Evolutionary conservation across 2,888 invertebrate genomes (phyloP).

Genomic region (Lochmaea capreae): DNA sequence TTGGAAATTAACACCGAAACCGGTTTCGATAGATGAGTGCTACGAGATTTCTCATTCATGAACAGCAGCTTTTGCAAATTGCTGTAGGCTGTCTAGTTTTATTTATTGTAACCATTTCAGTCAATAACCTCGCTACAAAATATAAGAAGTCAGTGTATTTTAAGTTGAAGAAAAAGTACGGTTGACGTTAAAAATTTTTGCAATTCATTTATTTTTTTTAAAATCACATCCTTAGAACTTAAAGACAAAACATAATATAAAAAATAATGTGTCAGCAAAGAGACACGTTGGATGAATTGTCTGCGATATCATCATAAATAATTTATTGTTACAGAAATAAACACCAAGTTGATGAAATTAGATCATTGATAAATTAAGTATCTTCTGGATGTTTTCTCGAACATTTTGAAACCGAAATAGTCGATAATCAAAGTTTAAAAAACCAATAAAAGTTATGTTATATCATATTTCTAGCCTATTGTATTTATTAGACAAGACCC

Average conservation of each 20-base stretch:
- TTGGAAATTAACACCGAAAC: slow-evolving; percentile 27
- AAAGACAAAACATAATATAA: not conserved
- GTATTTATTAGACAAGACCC: too few relatives aligned
- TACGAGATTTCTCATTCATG: slow-evolving; percentile 27
- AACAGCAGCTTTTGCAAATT: slow-evolving; percentile 22
- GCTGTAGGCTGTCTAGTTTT: slow-evolving; percentile 10
- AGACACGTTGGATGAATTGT: not conserved
- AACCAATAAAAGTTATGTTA: too few relatives aligned
- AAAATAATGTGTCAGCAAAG: not conserved
- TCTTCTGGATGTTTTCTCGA: too few relatives aligned
- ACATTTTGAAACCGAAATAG: too few relatives aligned
- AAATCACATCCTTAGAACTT: too few relatives aligned
- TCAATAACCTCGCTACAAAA: not conserved
- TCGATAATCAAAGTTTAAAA: too few relatives aligned
- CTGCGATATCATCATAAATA: slow-evolving; percentile 1
- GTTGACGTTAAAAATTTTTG: too few relatives aligned
- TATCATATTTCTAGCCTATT: too few relatives aligned
- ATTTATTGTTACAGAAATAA: not conserved
- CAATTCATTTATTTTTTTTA: too few relatives aligned
- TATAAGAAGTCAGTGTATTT: not conserved
- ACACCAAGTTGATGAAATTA: not conserved
- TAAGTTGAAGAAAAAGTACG: too few relatives aligned
- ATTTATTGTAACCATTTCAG: not conserved
- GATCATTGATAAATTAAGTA: too few relatives aligned
- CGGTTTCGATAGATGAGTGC: slow-evolving; percentile 27